Conservation (phyloP, 2,888 invertebrate genomes). For the Julus scandinavius region DNA sequence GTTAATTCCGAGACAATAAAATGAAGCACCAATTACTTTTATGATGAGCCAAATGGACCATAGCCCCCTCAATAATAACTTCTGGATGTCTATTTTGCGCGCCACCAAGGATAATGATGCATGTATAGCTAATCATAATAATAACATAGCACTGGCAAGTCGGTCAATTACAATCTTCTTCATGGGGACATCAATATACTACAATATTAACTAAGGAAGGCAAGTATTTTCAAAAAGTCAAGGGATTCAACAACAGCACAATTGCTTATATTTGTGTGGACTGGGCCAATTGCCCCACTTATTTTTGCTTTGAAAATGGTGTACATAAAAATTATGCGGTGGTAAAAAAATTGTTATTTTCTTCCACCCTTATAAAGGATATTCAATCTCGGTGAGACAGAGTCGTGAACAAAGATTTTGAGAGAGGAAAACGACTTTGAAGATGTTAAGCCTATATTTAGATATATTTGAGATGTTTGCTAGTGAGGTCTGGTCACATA, state of each 20-base stretch:
- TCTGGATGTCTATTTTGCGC: constrained; percentile 13
- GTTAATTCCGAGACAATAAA: constrained; percentile 39
- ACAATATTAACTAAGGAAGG: not conserved
- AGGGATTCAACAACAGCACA: not conserved
- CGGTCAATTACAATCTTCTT: constrained; percentile 1
- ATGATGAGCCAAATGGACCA: constrained; percentile 30
- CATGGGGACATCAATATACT: not conserved
- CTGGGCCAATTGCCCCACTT: constrained; percentile 17
- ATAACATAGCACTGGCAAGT: not conserved
- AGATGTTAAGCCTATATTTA: not conserved
- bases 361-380: not conserved
- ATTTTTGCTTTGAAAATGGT: not conserved
- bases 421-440: constrained; percentile 10
- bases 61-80: constrained; percentile 21
- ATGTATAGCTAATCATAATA: constrained; percentile 30
- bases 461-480: not conserved
- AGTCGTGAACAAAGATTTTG: constrained; percentile 12
- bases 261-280: not conserved
- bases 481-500: not conserved
- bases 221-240: constrained; percentile 13
- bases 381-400: not conserved
- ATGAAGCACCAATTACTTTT: constrained; percentile 39
- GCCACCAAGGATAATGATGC: constrained; percentile 14
- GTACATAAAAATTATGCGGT: not conserved
- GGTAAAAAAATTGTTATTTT: not conserved